Conservation (phyloP, 2,797 vertebrate species). For the Trachops cirrhosus region DNA sequence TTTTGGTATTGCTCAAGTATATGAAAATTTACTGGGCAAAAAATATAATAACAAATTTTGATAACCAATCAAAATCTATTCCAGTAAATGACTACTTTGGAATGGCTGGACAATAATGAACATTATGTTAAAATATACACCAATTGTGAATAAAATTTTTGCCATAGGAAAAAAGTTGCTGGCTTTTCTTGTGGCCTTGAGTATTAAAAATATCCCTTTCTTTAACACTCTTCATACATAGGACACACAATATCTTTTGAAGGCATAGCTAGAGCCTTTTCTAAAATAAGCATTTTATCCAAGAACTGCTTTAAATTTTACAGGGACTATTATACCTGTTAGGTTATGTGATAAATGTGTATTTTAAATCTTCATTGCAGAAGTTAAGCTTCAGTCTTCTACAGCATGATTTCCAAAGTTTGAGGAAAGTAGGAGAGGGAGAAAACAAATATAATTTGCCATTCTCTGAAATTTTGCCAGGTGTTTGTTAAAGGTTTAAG, state of each 20-base stretch:
- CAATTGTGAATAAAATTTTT: neutral
- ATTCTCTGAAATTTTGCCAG: neutral
- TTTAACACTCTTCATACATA: neutral
- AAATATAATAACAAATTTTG: neutral
- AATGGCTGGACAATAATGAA: neutral
- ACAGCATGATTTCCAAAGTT: neutral
- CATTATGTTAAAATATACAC: neutral
- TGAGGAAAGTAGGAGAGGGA: neutral
- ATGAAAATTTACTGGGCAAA: constrained; percentile 22
- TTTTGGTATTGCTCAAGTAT: neutral
- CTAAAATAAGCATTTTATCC: neutral
- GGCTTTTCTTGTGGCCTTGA: neutral
- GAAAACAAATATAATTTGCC: neutral
- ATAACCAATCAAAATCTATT: neutral
- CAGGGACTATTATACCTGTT: neutral
- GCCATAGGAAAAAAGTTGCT: neutral
- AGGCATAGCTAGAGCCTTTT: neutral
- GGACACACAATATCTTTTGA: constrained; percentile 12
- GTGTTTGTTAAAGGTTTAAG: neutral
- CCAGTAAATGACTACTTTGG: neutral
- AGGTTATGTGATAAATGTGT: neutral
- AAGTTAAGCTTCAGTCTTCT: neutral
- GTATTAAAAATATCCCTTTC: neutral
- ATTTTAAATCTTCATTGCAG: neutral
- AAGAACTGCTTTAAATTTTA: constrained; percentile 9